phyloP scores from a whole-genome alignment of 2,797 vertebrate genomes.

The Microctenopoma lineatum region DNA sequence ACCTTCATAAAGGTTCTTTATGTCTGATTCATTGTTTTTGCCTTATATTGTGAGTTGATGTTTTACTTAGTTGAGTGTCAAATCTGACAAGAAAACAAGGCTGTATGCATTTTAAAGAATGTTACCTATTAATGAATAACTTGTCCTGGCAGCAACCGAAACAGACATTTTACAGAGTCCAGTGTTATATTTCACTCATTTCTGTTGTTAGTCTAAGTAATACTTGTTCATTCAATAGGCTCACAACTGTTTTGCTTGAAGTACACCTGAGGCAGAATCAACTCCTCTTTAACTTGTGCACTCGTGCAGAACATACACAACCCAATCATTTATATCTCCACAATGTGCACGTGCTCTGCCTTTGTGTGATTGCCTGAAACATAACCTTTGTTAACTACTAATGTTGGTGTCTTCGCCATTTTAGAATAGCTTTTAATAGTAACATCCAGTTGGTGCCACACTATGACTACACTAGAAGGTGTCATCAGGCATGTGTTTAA shows the following conservation, averaged over 20 bases:
- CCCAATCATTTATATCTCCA: constrained; percentile 8
- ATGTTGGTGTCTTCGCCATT: background rate
- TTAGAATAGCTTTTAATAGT: background rate
- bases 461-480: constrained; percentile 11
- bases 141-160: constrained; percentile 11
- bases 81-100: constrained; percentile 20
- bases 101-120: constrained; percentile 1
- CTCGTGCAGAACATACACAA: constrained; percentile 13
- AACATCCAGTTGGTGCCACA: background rate
- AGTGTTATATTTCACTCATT: constrained; percentile 2
- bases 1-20: constrained; percentile 18
- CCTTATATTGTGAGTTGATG: constrained; percentile 38
- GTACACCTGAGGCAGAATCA: constrained; percentile 19
- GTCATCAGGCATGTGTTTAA: constrained; percentile 32
- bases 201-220: constrained; percentile 20
- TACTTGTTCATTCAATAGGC: constrained; percentile 10
- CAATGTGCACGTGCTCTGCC: background rate
- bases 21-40: constrained; percentile 40
- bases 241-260: constrained; percentile 20
- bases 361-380: background rate
- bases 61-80: constrained; percentile 28
- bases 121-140: constrained; percentile 48
- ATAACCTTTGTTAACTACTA: background rate
- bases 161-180: constrained; percentile 8
- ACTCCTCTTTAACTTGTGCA: constrained; percentile 1